These are phyloP conservation scores for Siniperca obscura DNA, from an alignment of 2,797 vertebrate species.

Conservation along the genomic window DNA sequence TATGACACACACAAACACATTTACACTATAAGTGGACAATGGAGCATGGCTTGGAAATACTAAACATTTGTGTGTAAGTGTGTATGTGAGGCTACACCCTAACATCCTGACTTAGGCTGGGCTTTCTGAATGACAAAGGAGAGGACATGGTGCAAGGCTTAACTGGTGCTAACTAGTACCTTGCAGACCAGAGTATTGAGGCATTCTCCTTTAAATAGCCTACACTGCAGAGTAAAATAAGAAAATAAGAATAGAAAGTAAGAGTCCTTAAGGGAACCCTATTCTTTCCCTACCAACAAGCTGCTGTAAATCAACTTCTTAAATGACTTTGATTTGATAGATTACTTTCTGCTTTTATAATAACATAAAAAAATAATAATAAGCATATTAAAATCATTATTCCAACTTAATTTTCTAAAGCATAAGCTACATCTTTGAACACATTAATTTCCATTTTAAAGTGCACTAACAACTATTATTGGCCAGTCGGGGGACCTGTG, in stretches of 20 bases:
- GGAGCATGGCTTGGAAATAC: neutral
- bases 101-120: slow-evolving; percentile 19
- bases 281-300: neutral
- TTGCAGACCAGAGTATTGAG: slow-evolving; percentile 2
- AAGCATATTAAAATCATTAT: slow-evolving; percentile 32
- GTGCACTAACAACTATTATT: slow-evolving; percentile 29
- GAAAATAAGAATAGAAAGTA: neutral
- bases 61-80: slow-evolving; percentile 7
- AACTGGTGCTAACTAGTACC: slow-evolving; percentile 23
- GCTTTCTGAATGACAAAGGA: slow-evolving; percentile 40
- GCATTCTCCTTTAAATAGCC: neutral
- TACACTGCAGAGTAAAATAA: neutral
- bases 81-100: neutral
- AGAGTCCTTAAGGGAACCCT: neutral
- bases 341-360: slow-evolving; percentile 27
- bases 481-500: slow-evolving; percentile 28
- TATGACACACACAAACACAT: slow-evolving; percentile 9
- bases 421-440: neutral
- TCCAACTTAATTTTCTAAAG: neutral
- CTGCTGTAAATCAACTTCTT: slow-evolving; percentile 20
- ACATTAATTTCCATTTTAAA: slow-evolving; percentile 37
- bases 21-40: neutral
- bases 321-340: slow-evolving; percentile 9
- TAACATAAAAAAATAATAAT: slow-evolving; percentile 14
- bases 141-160: slow-evolving; percentile 12